These are phyloP conservation scores for Dermochelys coriacea DNA, from an alignment of 2,797 vertebrate genomes.

Conservation along the genomic window DNA sequence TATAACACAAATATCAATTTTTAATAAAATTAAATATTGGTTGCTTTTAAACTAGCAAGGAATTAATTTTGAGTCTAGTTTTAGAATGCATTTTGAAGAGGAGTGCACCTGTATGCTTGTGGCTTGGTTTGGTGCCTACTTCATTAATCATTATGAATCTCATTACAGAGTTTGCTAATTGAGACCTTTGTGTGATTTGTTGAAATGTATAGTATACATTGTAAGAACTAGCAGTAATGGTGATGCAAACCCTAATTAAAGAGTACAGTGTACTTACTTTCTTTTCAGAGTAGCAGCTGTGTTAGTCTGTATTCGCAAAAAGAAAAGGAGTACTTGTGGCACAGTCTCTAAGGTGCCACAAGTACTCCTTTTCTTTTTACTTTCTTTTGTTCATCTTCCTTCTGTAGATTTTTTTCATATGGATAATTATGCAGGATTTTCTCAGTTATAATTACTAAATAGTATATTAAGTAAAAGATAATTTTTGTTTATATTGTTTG, in stretches of 20 bases:
- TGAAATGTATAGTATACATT: not conserved
- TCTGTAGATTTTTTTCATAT: rapidly evolving
- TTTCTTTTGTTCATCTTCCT: not conserved
- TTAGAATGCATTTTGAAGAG: not conserved
- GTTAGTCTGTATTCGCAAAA: too few relatives aligned
- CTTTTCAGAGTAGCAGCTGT: not conserved
- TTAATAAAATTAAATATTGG: not conserved
- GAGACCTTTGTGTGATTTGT: not conserved
- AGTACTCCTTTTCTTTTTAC: not conserved
- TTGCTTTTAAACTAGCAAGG: not conserved
- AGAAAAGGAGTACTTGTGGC: too few relatives aligned
- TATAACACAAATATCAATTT: not conserved
- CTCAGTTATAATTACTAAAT: not conserved
- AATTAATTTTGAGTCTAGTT: not conserved
- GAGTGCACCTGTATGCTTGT: not conserved
- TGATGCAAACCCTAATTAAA: not conserved
- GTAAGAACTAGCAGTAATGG: not conserved
- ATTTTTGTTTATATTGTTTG: not conserved
- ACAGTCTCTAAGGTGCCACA: too few relatives aligned
- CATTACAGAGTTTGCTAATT: not conserved
- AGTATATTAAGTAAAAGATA: not conserved
- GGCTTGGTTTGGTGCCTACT: not conserved
- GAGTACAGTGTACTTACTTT: not conserved
- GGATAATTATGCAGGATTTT: not conserved
- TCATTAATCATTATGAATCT: not conserved